Evolutionary conservation across 2,888 invertebrate genomes (phyloP), one percentile per base, ranked within the genome.

Genomic region (Drepana falcataria): DNA sequence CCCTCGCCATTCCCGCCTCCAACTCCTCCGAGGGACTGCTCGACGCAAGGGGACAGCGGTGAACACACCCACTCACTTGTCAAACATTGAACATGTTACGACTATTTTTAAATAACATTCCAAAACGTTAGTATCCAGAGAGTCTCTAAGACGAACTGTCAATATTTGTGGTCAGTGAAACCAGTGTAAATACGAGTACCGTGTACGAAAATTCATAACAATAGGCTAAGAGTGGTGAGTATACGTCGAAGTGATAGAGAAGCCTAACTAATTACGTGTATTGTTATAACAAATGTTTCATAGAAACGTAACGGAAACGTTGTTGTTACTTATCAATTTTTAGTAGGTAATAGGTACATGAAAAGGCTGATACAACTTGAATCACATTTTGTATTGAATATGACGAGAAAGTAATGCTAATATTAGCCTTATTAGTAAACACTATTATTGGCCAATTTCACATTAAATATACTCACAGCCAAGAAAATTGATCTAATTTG

Each of bases 201-300:
- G 68, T 71, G 61, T 65, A 55, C 73, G 69, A 71, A 66, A 63
- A 60, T 70, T 60, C 61, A 68, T 64, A 65, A 55, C 59, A 55
- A 58, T 56, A 60, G 53, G 64, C 7, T 68, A 69, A 73, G 74
- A 59, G 76, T 69, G 83, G 81, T 79, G 81, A 79, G 91, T 91
- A 91, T 90, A 91, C 90, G 90, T 85, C 78, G 82, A 84, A 83
- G 87, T 88, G 89, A 90, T 88, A 89, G 85, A 81, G 81, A 79
- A 85, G 87, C 90, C 87, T 90, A 87, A 85, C 75, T 79, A 78
- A 80, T 82, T 81, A 81, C 83, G 83, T 83, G 79, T 83, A 87
- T 83, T 84, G 83, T 85, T 83, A 83, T 79, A 63, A 76, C 74
- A 64, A 75, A 75, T 83, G 90, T 90, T 91, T 91, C 91, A 89